These are phyloP conservation scores for Ochotona curzoniae DNA, from an alignment of 2,113 vertebrate genomes.

Conservation along the genomic window DNA sequence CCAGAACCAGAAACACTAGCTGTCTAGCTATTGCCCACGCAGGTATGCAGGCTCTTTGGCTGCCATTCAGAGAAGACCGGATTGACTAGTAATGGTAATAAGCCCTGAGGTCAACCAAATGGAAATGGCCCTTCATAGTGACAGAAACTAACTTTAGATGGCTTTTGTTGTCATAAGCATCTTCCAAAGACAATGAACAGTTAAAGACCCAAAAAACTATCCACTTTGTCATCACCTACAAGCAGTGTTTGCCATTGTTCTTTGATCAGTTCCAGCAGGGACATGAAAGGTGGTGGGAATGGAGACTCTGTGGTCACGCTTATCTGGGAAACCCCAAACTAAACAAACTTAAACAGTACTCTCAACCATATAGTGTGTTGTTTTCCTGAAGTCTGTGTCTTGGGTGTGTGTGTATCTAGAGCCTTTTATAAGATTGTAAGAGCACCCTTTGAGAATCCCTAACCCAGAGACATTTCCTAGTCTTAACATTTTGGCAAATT, in stretches of 20 bases:
- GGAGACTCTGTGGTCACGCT: not conserved
- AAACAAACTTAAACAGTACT: not conserved
- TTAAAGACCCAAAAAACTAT: not conserved
- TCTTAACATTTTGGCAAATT: slow-evolving; percentile 1
- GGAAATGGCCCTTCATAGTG: not conserved
- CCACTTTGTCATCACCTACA: not conserved
- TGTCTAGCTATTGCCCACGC: not conserved
- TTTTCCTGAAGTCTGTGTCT: slow-evolving; percentile 1
- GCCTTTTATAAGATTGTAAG: not conserved
- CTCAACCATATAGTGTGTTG: not conserved
- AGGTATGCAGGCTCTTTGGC: not conserved
- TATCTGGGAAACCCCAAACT: not conserved
- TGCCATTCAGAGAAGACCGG: not conserved
- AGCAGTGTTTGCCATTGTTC: not conserved
- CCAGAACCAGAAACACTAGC: not conserved
- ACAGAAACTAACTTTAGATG: not conserved
- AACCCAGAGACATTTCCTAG: slow-evolving; percentile 6
- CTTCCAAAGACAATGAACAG: not conserved
- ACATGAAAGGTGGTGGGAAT: too few species aligned
- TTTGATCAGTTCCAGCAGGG: not conserved
- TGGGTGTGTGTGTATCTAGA: not conserved
- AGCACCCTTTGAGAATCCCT: not conserved
- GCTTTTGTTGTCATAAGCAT: not conserved
- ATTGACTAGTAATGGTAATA: not conserved
- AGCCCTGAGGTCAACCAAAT: not conserved